A percentile compares a stretch with the other conserved stretches of the same genome.
phyloP scores from a whole-genome alignment of 2,888 invertebrate species.

The Meta bourneti region DNA sequence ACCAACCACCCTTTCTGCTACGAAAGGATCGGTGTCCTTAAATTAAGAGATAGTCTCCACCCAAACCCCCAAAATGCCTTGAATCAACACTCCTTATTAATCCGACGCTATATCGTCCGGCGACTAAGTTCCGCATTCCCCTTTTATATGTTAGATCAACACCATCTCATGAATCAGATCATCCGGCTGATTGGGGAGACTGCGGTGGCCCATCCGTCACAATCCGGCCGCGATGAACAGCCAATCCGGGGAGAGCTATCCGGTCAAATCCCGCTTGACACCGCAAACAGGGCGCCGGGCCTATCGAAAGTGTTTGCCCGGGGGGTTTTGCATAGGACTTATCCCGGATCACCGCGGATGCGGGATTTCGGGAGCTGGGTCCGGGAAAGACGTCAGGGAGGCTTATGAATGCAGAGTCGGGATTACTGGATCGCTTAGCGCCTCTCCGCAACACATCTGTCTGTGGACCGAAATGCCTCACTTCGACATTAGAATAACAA shows the following conservation, averaged over 20 bases:
- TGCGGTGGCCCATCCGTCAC: conserved; percentile 23
- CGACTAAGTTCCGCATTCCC: conserved; percentile 1
- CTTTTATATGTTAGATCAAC: conserved; percentile 26
- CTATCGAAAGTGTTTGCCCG: conserved; percentile 47
- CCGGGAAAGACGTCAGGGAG: conserved; percentile 11
- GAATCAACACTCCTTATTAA: conserved; percentile 6
- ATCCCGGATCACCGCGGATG: conserved; percentile 15
- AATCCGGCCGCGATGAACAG: conserved; percentile 34
- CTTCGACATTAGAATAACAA: no score
- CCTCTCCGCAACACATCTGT: background rate
- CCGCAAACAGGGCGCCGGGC: conserved; percentile 47
- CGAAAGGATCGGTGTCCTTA: conserved; percentile 13
- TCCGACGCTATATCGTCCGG: background rate
- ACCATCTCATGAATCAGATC: conserved; percentile 41
- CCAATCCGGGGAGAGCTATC: conserved; percentile 14
- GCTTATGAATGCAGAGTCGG: conserved; percentile 29
- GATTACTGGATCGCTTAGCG: conserved; percentile 8
- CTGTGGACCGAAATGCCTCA: no score
- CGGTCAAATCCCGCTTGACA: conserved; percentile 50
- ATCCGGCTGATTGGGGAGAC: conserved; percentile 2
- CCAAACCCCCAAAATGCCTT: background rate
- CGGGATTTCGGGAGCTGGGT: conserved; percentile 17
- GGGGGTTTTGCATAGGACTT: conserved; percentile 64
- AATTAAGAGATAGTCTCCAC: conserved; percentile 9
- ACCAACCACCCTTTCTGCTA: conserved; percentile 18